Evolutionary conservation across 1,140 invertebrate species (phyloP).

Genomic region (Trichonephila clavata): DNA sequence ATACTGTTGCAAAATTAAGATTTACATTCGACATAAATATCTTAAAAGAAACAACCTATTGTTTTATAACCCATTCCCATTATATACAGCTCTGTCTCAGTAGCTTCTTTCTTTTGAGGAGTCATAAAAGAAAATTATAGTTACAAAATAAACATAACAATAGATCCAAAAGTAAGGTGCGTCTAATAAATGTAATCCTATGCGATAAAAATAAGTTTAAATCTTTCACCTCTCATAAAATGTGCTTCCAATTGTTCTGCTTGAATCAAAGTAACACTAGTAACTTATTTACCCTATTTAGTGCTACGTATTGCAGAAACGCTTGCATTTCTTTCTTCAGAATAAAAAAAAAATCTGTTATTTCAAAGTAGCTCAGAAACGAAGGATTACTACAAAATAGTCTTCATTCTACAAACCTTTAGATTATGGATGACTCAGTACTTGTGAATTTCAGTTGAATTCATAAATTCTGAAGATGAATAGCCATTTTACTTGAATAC

Average conservation of each 20-base stretch:
- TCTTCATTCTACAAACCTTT: not conserved
- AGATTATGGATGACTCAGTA: not conserved
- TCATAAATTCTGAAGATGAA: not conserved
- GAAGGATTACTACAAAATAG: not conserved
- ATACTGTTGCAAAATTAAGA: too few species aligned
- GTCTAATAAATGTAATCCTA: constrained; percentile 18
- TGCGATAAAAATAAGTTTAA: constrained; percentile 12
- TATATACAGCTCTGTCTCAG: not conserved
- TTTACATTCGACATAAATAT: not conserved
- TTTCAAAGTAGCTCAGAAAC: not conserved
- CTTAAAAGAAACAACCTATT: not conserved
- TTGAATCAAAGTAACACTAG: not conserved
- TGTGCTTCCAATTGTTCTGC: not conserved
- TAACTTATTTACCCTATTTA: not conserved
- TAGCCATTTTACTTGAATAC: not conserved
- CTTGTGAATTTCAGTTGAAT: not conserved
- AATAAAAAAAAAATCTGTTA: not conserved
- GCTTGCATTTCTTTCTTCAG: not conserved
- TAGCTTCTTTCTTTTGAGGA: not conserved
- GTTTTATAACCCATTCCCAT: not conserved
- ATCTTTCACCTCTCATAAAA: constrained; percentile 36
- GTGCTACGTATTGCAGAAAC: not conserved
- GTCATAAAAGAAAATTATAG: constrained; percentile 29
- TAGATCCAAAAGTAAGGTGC: constrained; percentile 4
- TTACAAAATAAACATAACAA: constrained; percentile 59